Conservation (phyloP, 2,888 invertebrate species). For the Cremastinae sp. region DNA sequence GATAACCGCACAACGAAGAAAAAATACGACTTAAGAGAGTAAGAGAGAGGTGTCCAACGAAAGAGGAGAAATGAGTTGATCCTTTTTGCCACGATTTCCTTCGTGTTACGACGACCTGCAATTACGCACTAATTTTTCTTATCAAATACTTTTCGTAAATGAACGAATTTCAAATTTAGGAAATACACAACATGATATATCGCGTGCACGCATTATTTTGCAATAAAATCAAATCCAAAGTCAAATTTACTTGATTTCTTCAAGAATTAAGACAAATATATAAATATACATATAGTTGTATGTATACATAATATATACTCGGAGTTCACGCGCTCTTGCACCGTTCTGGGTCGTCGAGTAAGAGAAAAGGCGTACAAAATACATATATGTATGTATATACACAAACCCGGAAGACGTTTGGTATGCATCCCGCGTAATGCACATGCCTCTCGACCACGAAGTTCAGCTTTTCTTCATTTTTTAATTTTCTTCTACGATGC, state of each 20-base stretch:
- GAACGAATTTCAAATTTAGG: too few relatives aligned
- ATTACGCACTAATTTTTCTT: neutral
- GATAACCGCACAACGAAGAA: constrained; percentile 51
- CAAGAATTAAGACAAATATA: too few relatives aligned
- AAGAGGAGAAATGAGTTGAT: constrained; percentile 27
- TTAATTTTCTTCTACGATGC: neutral
- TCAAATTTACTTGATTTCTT: too few relatives aligned
- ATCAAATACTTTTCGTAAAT: neutral
- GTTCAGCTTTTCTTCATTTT: neutral
- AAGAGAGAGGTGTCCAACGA: constrained; percentile 9
- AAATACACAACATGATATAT: too few relatives aligned
- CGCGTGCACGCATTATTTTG: too few relatives aligned
- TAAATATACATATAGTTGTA: constrained; percentile 3
- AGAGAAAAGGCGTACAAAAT: neutral
- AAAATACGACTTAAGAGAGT: constrained; percentile 19
- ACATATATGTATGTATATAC: too few relatives aligned
- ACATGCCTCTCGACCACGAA: neutral
- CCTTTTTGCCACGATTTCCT: constrained; percentile 21
- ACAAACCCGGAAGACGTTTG: constrained; percentile 10
- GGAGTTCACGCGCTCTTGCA: constrained; percentile 25
- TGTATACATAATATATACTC: constrained; percentile 11
- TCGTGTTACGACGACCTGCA: too few relatives aligned
- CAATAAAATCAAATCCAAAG: too few relatives aligned
- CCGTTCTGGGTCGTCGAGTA: constrained; percentile 45
- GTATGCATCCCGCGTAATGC: neutral